Evolutionary conservation across 2,797 vertebrate species (phyloP).

Genomic region (Crocodylus rhombifer): DNA sequence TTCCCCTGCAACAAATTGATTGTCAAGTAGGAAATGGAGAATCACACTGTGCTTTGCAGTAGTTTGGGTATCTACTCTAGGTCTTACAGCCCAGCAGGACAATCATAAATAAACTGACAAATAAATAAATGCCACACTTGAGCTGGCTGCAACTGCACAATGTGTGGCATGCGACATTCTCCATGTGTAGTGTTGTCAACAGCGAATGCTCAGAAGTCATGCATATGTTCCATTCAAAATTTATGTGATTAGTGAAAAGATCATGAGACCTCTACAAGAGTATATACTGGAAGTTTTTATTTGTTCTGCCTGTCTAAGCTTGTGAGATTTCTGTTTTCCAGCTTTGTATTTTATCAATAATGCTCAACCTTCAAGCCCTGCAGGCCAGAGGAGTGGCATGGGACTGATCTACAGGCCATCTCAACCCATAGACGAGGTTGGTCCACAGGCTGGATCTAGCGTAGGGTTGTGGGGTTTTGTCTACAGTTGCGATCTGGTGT

Average conservation of each 20-base stretch:
- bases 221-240: too few species aligned
- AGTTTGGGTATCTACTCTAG: background rate
- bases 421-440: too few species aligned
- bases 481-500: too few species aligned
- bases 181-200: fast-evolving
- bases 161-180: fast-evolving
- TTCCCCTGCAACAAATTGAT: background rate
- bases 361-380: too few species aligned
- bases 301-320: background rate
- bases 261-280: background rate
- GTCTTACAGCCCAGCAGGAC: background rate
- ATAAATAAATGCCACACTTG: background rate
- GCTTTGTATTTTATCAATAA: too few species aligned
- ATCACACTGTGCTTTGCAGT: background rate
- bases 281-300: background rate
- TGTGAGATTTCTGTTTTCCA: background rate
- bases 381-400: too few species aligned
- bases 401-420: too few species aligned
- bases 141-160: fast-evolving
- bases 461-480: too few species aligned
- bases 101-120: background rate
- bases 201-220: fast-evolving
- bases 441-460: too few species aligned
- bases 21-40: constrained; percentile 28
- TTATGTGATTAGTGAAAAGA: background rate